phyloP scores from a whole-genome alignment of 1,140 invertebrate species.

The Ladona fulva region DNA sequence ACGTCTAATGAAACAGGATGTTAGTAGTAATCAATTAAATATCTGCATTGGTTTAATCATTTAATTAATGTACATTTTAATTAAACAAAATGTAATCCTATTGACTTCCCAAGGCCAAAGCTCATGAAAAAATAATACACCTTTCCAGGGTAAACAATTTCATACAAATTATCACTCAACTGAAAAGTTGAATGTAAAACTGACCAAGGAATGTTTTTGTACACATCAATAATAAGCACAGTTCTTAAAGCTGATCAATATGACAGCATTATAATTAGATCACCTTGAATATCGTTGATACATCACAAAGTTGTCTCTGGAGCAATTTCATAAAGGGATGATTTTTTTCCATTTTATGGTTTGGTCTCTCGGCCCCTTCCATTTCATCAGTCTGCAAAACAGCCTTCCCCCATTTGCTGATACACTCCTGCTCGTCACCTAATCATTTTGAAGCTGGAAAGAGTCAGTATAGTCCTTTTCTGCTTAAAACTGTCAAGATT shows the following conservation, averaged over 20 bases:
- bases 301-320: neutral
- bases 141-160: conserved; percentile 1
- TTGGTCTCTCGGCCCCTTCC: neutral
- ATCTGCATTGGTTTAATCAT: neutral
- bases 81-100: neutral
- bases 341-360: neutral
- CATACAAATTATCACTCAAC: neutral
- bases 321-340: neutral
- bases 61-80: neutral
- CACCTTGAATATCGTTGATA: conserved; percentile 9
- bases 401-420: neutral
- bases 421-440: neutral
- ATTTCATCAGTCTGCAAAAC: neutral
- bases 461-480: neutral
- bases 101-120: neutral
- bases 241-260: conserved; percentile 10
- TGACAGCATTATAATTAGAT: conserved; percentile 10
- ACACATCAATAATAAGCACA: neutral
- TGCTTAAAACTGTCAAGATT: neutral
- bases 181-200: neutral
- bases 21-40: neutral
- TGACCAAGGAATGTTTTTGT: conserved; percentile 3
- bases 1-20: neutral
- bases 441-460: conserved; percentile 9
- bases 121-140: conserved; percentile 7